Percentiles rank a stretch among this genome's conserved stretches.
phyloP scores from a whole-genome alignment of 2,888 invertebrate genomes.

The Dastarcus helophoroides region DNA sequence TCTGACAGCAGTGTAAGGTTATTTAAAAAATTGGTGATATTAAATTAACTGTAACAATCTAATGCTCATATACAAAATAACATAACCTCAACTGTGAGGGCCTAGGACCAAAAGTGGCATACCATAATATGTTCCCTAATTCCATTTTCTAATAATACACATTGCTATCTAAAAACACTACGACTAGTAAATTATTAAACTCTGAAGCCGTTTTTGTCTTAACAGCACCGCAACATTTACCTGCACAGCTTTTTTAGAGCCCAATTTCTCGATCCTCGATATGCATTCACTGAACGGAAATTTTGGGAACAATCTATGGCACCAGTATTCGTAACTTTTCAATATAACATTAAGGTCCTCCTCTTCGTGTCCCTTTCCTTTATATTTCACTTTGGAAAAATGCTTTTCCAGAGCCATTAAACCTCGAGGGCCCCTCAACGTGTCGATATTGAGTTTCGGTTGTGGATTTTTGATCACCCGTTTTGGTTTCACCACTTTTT shows the following conservation, averaged over 20 bases:
- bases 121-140: background rate
- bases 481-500: slow-evolving; percentile 39
- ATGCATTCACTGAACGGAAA: slow-evolving; percentile 80
- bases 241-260: slow-evolving; percentile 67
- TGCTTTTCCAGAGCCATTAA: slow-evolving; percentile 66
- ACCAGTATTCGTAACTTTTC: slow-evolving; percentile 85
- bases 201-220: slow-evolving; percentile 1
- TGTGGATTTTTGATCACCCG: slow-evolving; percentile 52
- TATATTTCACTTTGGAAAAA: slow-evolving; percentile 71
- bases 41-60: no score
- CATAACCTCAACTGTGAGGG: no score
- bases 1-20: no score
- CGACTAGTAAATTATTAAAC: background rate
- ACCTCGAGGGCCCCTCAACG: slow-evolving; percentile 67
- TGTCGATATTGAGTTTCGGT: slow-evolving; percentile 55
- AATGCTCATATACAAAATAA: no score
- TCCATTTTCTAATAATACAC: background rate
- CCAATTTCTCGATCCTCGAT: slow-evolving; percentile 66
- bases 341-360: slow-evolving; percentile 71
- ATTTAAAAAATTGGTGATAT: no score
- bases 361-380: slow-evolving; percentile 64
- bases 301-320: slow-evolving; percentile 82
- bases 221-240: slow-evolving; percentile 38
- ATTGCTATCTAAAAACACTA: slow-evolving; percentile 1
- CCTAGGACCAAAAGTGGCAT: slow-evolving; percentile 2